Evolutionary conservation across 2,113 vertebrate genomes (phyloP).

Genomic region (Chaetura pelagica): DNA sequence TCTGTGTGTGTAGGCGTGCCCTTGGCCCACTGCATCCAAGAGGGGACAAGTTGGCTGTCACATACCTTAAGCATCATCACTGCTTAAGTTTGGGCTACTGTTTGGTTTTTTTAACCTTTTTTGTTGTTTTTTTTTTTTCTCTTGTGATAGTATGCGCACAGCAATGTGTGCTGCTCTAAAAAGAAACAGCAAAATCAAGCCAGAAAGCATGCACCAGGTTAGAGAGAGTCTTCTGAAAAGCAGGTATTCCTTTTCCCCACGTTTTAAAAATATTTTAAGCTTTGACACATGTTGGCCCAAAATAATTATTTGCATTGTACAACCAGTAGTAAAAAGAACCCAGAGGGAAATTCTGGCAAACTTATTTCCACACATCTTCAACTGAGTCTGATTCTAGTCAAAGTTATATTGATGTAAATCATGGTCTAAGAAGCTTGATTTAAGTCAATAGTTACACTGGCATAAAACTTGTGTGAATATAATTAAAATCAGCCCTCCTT

Average conservation of each 20-base stretch:
- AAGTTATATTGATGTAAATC: slow-evolving; percentile 40
- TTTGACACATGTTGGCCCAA: slow-evolving; percentile 41
- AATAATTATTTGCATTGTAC: slow-evolving; percentile 61
- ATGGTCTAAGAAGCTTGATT: slow-evolving; percentile 39
- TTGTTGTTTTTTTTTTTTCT: neutral
- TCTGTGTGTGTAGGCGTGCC: neutral
- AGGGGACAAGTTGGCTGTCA: neutral
- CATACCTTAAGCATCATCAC: neutral
- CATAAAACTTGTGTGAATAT: neutral
- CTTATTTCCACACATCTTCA: slow-evolving; percentile 38
- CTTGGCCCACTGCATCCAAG: neutral
- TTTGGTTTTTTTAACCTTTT: neutral
- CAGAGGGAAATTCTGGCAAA: slow-evolving; percentile 33
- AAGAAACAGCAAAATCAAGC: neutral
- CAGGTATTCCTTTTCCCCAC: slow-evolving; percentile 4
- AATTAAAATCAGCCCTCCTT: slow-evolving; percentile 61
- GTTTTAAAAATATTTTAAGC: slow-evolving; percentile 37
- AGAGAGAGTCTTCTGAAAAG: neutral
- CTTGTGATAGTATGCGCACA: neutral
- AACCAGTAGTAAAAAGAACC: slow-evolving; percentile 53
- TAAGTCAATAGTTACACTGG: slow-evolving; percentile 61
- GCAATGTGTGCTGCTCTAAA: neutral
- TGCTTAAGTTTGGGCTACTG: neutral
- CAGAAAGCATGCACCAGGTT: neutral
- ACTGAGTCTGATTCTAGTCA: slow-evolving; percentile 38